These are phyloP conservation scores for Pampus argenteus DNA, from an alignment of 2,797 vertebrate genomes.

Conservation along the genomic window DNA sequence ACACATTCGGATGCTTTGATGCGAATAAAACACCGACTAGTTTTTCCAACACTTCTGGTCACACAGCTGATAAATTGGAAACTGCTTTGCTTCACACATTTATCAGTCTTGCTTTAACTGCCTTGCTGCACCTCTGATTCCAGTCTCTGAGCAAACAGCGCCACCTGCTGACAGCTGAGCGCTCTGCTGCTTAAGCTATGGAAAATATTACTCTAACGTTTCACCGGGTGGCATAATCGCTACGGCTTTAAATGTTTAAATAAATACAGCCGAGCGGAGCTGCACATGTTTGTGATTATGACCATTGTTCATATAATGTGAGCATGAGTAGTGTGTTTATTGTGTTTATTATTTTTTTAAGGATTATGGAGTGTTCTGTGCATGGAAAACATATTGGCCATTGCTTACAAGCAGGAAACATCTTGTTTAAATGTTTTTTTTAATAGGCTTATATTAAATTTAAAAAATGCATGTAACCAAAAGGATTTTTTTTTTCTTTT, in stretches of 20 bases:
- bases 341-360: no score
- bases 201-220: conserved; percentile 44
- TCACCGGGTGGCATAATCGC: conserved; percentile 24
- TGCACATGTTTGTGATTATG: conserved; percentile 54
- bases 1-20: neutral
- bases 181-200: conserved; percentile 27
- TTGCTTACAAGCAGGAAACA: conserved; percentile 1
- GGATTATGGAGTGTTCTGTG: neutral
- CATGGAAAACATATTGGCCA: conserved; percentile 2
- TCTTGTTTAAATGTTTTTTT: no score
- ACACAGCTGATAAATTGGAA: neutral
- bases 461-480: no score
- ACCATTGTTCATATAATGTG: conserved; percentile 18
- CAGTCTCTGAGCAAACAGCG: conserved; percentile 34
- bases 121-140: neutral
- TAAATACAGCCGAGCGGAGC: conserved; percentile 16
- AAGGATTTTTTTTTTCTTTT: neutral
- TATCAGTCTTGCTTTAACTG: conserved; percentile 21
- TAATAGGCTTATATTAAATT: no score
- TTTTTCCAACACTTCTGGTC: neutral
- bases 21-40: no score
- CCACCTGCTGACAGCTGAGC: conserved; percentile 65
- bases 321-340: conserved; percentile 4
- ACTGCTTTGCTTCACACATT: conserved; percentile 14
- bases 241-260: conserved; percentile 42